Conservation (phyloP, 2,797 vertebrate species). For the Sparidentex hasta region DNA sequence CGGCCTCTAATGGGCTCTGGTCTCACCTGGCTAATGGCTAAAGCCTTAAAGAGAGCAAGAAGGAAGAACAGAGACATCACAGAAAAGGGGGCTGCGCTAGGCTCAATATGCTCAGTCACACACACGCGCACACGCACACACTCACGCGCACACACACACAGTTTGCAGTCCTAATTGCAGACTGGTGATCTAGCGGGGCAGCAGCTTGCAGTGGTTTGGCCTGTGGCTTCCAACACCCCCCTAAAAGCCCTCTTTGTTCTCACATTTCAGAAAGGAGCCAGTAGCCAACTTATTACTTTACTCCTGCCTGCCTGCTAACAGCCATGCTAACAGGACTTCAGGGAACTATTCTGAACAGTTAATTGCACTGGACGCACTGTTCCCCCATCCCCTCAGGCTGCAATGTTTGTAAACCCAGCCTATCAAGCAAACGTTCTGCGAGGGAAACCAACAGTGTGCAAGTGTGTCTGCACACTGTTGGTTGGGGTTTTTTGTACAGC, state of each 20-base stretch:
- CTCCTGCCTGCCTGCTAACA: conserved; percentile 53
- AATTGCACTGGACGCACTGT: conserved; percentile 58
- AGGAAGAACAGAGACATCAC: conserved; percentile 37
- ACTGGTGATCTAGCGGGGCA: conserved; percentile 68
- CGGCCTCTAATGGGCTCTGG: conserved; percentile 63
- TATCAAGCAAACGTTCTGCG: conserved; percentile 34
- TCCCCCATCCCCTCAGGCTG: conserved; percentile 12
- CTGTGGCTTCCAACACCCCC: conserved; percentile 63
- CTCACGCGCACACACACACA: background rate
- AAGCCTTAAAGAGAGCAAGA: conserved; percentile 38
- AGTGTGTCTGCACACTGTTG: conserved; percentile 11
- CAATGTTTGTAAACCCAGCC: conserved; percentile 54
- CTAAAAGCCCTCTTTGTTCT: conserved; percentile 80
- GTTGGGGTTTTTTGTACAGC: conserved; percentile 14
- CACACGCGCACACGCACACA: too few relatives aligned
- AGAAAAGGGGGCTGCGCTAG: conserved; percentile 20
- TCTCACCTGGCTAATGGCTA: conserved; percentile 73
- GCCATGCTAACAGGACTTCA: conserved; percentile 73
- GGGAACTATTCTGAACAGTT: conserved; percentile 67
- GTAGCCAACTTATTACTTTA: conserved; percentile 70
- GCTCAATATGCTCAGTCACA: conserved; percentile 7
- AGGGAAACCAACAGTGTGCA: conserved; percentile 16
- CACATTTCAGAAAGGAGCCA: conserved; percentile 72
- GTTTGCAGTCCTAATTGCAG: conserved; percentile 68
- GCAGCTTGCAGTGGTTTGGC: conserved; percentile 70